Base-by-base conservation (phyloP, 2,113 vertebrate species). In the Nasalis larvatus region DNA sequence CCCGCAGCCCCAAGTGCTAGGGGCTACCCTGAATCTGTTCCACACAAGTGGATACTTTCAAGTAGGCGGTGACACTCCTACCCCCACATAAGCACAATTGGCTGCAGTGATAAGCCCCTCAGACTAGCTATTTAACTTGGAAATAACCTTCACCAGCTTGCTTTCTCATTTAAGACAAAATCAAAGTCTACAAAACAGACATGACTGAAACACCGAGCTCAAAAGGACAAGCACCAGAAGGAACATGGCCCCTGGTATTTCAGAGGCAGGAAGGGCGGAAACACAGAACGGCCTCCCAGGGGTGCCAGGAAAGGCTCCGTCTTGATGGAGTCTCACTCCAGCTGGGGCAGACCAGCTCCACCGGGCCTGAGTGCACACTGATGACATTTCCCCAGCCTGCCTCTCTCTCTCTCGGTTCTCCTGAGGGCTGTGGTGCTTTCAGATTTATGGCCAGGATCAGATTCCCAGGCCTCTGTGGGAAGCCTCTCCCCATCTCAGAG, bases 21-120 rank as follows among this genome's bases (percentile, higher is more conserved):
- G 3, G 63, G 73, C 52, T 23, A 4, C 23, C 37, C 49, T 1
- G 6, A 23, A 13, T 7, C 88, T 58, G 25, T 1, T 25, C 45
- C 3, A 42, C 37, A 20, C 20, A 1, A 63, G 49, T 0, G 3
- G 27, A 14, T 3, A 10, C 66, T 21, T 45, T 40, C 4, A 0
- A 71, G 40, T n/a, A 47, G 47, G 8, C 32, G 0, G 1, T 0
- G 2, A 8, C 13, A 37, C 14, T 0, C 66, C 6, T 3, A 3
- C 35, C 42, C 42, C 25, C 23, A 77, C 71, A 13, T 14, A 3
- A n/a, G 42, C 78, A 37, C n/a, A 3, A 8, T 0, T 18, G 63
- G 54, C 60, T 54, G 49, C 35, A 6, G 60, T 32, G 6, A 6
- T 20, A 14, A 17, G 20, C 10, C 35, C n/a, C 56, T 40, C 58